Evolutionary conservation across 2,797 vertebrate genomes (phyloP), one percentile per base, ranked within the genome.

Genomic region (Podargus strigoides): DNA sequence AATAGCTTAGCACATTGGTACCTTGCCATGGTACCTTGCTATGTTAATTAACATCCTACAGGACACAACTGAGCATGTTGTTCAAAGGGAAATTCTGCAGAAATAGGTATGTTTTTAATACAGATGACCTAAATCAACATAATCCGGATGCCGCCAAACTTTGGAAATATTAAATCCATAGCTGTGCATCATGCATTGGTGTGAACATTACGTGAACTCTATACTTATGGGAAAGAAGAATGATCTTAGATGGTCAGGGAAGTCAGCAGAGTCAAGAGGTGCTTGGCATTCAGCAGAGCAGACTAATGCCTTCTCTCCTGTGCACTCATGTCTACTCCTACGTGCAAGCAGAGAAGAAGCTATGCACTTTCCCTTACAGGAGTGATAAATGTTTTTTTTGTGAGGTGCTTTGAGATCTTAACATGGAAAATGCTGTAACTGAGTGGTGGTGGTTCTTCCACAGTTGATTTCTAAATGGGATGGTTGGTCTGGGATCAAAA

Each of bases 141-240:
- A n/a, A 63, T 58, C 24, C 30, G 27, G 85, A 74, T 50, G 41
- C 3, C 39, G 59, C 32, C 14, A 59, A 42, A 49, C 32, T 60
- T 32, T 23, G 18, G n/a, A 73, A 81, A 36, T 12, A 34, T 13
- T 27, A 14, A 84, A 52, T 49, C 50, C 20, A 3, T 21, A 69
- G 44, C 36, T 3, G 1, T n/a, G 14, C 16, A 11, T 47, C 36
- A 24, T 42, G 23, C 22, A 21, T 6, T 36, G 26, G 6, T 59
- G 39, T 30, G 68, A 73, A 12, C 5, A 9, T 16, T 32, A n/a
- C 22, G 8, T 41, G 28, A 39, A 5, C 34, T 1, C 0, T 12
- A 9, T 24, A 10, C 14, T 52, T 42, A 6, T 0, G 6, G 14
- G 44, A 26, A 28, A 66, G 62, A 67, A 30, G 30, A 70, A 28